Base-by-base conservation (phyloP, 2,113 vertebrate species). In the Thinocorus orbignyianus region DNA sequence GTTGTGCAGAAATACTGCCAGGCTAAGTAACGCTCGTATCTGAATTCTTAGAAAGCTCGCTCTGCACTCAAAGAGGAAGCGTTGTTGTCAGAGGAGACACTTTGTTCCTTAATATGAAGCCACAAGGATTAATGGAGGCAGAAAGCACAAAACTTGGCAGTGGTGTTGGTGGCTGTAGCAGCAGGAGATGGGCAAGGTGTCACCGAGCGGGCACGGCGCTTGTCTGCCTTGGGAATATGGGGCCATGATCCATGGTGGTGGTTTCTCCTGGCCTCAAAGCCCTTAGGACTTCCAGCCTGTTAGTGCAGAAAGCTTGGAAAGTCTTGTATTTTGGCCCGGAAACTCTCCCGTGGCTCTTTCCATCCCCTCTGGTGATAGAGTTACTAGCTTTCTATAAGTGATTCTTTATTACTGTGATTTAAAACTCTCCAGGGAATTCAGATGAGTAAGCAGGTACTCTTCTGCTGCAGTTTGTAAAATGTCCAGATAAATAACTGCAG, bases 381-480 rank as follows among this genome's bases (percentile, higher is more conserved):
- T 86, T 95, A 88, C 39, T 84, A 78, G 57, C 69, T 78, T 78
- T 86, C 61, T 60, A 0, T 87, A 78, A 95, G 93, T 78, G 86
- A 72, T 90, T 74, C 77, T 95, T 78, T 90, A 88, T 96, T 95
- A 71, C 57, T 33, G 28, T 41, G 69, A 74, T 96, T 92, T 92
- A 92, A 84, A 95, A 71, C 80, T 81, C 86, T 52, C 37, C 31
- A 6, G 73, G 86, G 88, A 84, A 48, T 81, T 83, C 80, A 46
- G 80, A 65, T 64, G 65, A 93, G 65, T 60, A 84, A 88, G 92
- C 82, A 92, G 88, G 90, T 93, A 79, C 69, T 94, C 37, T 74
- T 76, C 48, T 79, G 70, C 85, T 71, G 90, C 76, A 62, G 6
- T 66, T 78, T 84, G 69, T 96, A 79, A 88, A 78, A 64, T 42